Evolutionary conservation across 1,140 invertebrate genomes (phyloP), one percentile per base, ranked within the genome.

Genomic region (Bilobella aurantiaca): DNA sequence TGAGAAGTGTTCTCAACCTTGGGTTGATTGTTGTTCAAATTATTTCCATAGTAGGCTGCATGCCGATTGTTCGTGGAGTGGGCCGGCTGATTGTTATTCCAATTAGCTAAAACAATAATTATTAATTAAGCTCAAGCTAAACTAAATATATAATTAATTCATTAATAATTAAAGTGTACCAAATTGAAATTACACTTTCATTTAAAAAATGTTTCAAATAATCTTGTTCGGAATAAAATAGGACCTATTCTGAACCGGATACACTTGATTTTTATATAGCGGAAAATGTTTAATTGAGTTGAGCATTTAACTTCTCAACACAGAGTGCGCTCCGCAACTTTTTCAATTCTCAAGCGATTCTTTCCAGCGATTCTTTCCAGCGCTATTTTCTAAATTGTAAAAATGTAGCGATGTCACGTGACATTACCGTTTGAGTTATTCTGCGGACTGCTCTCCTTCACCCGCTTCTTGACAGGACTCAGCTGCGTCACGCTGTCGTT

Each of bases 401-500:
- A n/a, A n/a, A n/a, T n/a, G n/a, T n/a, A n/a, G n/a, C n/a, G n/a
- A n/a, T n/a, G n/a, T n/a, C n/a, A n/a, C n/a, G n/a, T n/a, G n/a
- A n/a, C n/a, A n/a, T n/a, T n/a, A n/a, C n/a, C n/a, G n/a, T n/a
- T n/a, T n/a, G n/a, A n/a, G n/a, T n/a, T n/a, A n/a, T n/a, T n/a
- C n/a, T 92, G 92, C 31, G 93, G 93, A 25, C 93, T 94, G 72
- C 90, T 92, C 75, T 97, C 95, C 76, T 97, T 97, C 5, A 96
- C 93, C n/a, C 94, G 82, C 77, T 98, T 98, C 80, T 98, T 98
- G 1, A 97, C 93, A 0, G 95, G 95, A 74, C 91, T 96, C 65
- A 97, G 79, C 74, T 97, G 93, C 53, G 90, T 89, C 30, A 63
- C 37, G 30, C 66, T 68, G 25, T 73, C 71, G 28, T 64, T 69